These are phyloP conservation scores for Malurus elegans DNA, from an alignment of 2,113 vertebrate species.

Conservation along the genomic window DNA sequence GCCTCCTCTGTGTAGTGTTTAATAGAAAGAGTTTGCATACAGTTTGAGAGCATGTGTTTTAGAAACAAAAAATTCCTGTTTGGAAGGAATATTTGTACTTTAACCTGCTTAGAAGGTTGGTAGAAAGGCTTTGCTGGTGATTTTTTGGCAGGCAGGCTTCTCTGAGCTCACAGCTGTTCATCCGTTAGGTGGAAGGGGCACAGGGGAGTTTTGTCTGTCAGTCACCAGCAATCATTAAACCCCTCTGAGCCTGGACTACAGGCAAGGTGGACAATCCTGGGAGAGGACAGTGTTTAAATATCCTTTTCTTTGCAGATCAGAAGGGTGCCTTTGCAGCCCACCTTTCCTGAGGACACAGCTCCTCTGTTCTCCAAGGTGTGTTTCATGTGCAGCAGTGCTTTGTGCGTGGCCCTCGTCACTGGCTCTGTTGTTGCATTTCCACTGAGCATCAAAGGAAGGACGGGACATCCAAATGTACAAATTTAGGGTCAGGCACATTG, in stretches of 20 bases:
- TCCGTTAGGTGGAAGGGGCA: neutral
- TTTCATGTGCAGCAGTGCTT: neutral
- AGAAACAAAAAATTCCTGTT: neutral
- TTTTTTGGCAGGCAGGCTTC: neutral
- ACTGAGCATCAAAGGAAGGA: neutral
- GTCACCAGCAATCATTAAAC: neutral
- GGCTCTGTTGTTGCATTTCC: neutral
- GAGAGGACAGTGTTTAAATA: neutral
- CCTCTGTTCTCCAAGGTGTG: neutral
- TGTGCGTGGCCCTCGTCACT: fast-evolving
- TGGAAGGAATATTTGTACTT: neutral
- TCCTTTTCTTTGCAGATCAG: neutral
- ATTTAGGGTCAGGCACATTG: neutral
- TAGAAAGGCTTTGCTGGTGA: neutral
- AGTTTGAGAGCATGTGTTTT: neutral
- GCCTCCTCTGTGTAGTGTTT: neutral
- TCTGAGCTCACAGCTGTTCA: neutral
- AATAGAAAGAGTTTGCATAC: neutral
- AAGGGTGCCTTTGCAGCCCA: neutral
- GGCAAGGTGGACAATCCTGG: neutral
- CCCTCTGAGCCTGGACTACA: neutral
- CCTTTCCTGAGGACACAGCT: neutral
- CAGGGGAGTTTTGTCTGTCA: neutral
- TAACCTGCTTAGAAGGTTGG: neutral
- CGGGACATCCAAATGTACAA: neutral